phyloP scores from a whole-genome alignment of 2,888 invertebrate species.

The Crossocerus cetratus region DNA sequence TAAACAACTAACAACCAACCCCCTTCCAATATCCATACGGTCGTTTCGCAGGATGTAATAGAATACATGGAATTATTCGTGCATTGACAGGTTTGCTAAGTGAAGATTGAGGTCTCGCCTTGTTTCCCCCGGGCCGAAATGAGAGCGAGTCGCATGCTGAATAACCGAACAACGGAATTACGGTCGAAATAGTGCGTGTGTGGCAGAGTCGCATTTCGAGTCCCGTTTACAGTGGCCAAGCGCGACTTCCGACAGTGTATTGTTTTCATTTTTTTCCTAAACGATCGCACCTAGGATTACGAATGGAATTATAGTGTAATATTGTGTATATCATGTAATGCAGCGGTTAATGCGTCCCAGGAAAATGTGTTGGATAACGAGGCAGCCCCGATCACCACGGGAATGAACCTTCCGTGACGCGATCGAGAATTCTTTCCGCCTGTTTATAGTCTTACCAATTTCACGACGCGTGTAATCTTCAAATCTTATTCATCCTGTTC shows the following conservation, averaged over 20 bases:
- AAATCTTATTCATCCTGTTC: no score
- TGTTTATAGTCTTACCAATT: neutral
- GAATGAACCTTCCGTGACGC: neutral
- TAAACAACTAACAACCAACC: conserved; percentile 4
- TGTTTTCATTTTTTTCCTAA: conserved; percentile 28
- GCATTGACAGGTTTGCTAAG: conserved; percentile 76
- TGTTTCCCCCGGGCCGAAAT: conserved; percentile 69
- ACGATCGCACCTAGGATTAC: conserved; percentile 36
- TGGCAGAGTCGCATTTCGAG: conserved; percentile 21
- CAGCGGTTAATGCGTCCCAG: conserved; percentile 5
- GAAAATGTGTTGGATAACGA: conserved; percentile 58
- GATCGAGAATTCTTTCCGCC: neutral
- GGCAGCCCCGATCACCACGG: neutral
- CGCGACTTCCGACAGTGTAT: conserved; percentile 59
- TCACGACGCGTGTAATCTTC: no score
- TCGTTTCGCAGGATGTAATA: conserved; percentile 52
- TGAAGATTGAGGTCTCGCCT: conserved; percentile 73
- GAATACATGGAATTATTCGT: conserved; percentile 71
- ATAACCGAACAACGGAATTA: conserved; percentile 59
- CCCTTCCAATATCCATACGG: conserved; percentile 34
- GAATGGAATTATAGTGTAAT: conserved; percentile 38
- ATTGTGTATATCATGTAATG: conserved; percentile 33
- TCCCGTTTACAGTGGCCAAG: conserved; percentile 56
- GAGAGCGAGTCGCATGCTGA: conserved; percentile 68
- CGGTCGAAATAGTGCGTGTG: conserved; percentile 37